Evolutionary conservation across 1,140 invertebrate species (phyloP), one percentile per base, ranked within the genome.

Genomic region (Helicoverpa zea): DNA sequence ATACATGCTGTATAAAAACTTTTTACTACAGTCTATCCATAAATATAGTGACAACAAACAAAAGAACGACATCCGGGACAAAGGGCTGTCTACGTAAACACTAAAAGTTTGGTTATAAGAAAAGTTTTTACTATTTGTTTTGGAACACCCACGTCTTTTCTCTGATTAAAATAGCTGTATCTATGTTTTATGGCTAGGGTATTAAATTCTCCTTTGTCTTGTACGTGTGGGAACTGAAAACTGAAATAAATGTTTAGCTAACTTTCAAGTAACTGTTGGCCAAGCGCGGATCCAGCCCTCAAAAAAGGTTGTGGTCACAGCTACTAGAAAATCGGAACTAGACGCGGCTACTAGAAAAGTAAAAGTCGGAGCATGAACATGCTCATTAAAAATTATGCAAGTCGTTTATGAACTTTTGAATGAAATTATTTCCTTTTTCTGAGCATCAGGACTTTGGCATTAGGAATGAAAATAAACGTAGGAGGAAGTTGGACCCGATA

Each of bases 111-210:
- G 12, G 14, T 52, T 49, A 70, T 52, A 52, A 70, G 66, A 18
- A 63, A 63, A 63, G 47, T 70, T 70, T 70, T 70, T 70, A 70
- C 47, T 49, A 52, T 70, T 70, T 70, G 49, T 70, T 70, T 23
- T 52, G 11, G 66, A 52, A 52, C 11, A 43, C 35, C 35, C 35
- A 11, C 14, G 14, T 16, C 14, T 47, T 63, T 66, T 66, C n/a
- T 12, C 47, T 70, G 66, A 70, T 70, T 70, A 70, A 70, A 70
- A 70, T 52, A 70, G 11, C 16, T 16, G 11, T 7, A 51, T 35
- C 13, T 64, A 68, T 70, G 47, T 68, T 52, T 52, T 51, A 51
- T 51, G 7, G 13, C 10, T 3, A 12, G 16, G 12, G n/a, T 52
- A 49, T 29, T 70, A 29, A 58, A 58, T 11, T 51, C 12, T 43